Evolutionary conservation across 2,888 invertebrate genomes (phyloP).

Genomic region (Colletes collaris): DNA sequence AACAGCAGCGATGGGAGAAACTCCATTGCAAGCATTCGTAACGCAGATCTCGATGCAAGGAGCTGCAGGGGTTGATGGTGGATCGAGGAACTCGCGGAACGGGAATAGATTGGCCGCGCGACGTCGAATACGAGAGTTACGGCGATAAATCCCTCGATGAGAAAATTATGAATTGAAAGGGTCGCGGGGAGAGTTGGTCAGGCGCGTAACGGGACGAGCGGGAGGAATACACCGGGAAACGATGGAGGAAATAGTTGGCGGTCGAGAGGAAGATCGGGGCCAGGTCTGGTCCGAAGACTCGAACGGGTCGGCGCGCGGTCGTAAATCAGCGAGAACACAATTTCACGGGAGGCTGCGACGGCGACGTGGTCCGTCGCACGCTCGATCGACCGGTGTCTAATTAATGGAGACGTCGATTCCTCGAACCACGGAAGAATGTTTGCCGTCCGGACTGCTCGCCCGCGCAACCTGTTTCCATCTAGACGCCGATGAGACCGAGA

Average conservation of each 20-base stretch:
- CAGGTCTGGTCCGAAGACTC: conserved; percentile 21
- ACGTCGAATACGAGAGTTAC: too few relatives aligned
- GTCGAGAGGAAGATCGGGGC: conserved; percentile 21
- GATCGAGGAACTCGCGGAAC: too few relatives aligned
- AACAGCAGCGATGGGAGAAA: too few relatives aligned
- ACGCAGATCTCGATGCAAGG: too few relatives aligned
- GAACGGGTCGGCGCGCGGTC: conserved; percentile 22
- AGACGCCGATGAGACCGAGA: conserved; percentile 9
- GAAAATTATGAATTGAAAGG: conserved; percentile 7
- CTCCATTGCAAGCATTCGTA: too few relatives aligned
- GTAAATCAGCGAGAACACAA: conserved; percentile 72
- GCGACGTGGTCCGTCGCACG: conserved; percentile 62
- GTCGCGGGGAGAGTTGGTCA: conserved; percentile 4
- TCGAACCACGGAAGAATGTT: conserved; percentile 48
- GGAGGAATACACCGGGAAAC: conserved; percentile 6
- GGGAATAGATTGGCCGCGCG: too few relatives aligned
- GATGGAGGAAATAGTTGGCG: conserved; percentile 32
- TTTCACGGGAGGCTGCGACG: conserved; percentile 69
- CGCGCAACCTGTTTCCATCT: conserved; percentile 30
- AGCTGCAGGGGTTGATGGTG: too few relatives aligned
- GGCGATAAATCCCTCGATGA: background rate
- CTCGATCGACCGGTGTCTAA: conserved; percentile 66
- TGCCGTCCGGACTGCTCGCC: conserved; percentile 35
- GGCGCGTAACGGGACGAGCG: background rate
- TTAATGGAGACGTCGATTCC: conserved; percentile 67